Base-by-base conservation (phyloP, 2,797 vertebrate genomes). In the Cuniculus paca region DNA sequence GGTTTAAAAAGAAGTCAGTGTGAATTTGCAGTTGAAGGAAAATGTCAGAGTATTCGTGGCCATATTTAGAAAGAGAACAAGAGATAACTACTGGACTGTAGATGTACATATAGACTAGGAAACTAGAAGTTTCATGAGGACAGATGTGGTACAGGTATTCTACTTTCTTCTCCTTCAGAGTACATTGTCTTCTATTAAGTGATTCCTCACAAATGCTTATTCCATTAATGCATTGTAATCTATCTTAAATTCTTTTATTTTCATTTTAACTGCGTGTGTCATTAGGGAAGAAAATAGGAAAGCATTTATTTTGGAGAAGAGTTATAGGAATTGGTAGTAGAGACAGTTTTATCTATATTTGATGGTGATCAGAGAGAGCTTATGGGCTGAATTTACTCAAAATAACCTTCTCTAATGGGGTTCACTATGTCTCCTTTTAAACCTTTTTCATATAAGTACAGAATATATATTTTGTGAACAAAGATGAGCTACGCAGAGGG, bases 281-380 rank as follows among this genome's bases (percentile, higher is more conserved):
- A 19, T 84, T 82, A 42, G 16, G 19, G 19, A 81, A 95, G 58
- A 90, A 88, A 91, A 75, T 3, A 26, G 2, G 24, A 90, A 93
- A 88, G 20, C 60, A 52, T 61, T 88, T 81, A 61, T 83, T 96
- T 58, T 90, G n/a, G 36, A 26, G 56, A 90, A 88, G 34, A 61
- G 9, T 31, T 72, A 4, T 87, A 34, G 58, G 16, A 65, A 68
- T 81, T 68, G 39, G 31, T 63, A 5, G 22, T 45, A 70, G 1
- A 95, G 60, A 22, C 48, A 81, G 34, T 77, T 87, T 81, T 95
- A 79, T 93, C 75, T 97, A 79, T 39, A 91, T 85, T 95, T 90
- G 22, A 78, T 22, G 22, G 20, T 74, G 20, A 78, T 92, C 75
- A 58, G 42, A 87, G 95, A 88, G 75, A 75, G 63, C 45, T 50